Percentiles rank a stretch among this genome's conserved stretches.
phyloP scores from a whole-genome alignment of 2,113 vertebrate species.

The Haplochromis burtoni region DNA sequence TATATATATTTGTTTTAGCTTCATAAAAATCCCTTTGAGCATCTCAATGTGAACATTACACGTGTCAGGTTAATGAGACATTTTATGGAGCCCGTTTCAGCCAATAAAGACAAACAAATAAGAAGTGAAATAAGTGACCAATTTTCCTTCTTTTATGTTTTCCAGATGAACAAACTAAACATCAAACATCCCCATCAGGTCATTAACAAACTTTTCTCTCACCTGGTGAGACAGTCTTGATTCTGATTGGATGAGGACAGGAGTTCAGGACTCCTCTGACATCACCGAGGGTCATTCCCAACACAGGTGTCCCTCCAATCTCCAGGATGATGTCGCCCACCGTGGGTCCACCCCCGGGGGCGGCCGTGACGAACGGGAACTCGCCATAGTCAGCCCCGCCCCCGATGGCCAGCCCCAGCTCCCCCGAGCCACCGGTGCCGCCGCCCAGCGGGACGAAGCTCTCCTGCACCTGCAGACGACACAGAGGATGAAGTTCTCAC shows the following conservation, averaged over 20 bases:
- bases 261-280: conserved; percentile 75
- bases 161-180: not conserved
- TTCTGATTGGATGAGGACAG: conserved; percentile 76
- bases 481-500: not conserved
- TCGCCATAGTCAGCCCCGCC: conserved; percentile 77
- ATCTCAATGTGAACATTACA: fast-evolving
- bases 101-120: not conserved
- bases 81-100: not conserved
- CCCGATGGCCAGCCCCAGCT: conserved; percentile 71
- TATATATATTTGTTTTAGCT: not conserved
- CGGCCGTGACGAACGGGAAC: conserved; percentile 73
- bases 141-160: not conserved
- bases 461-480: conserved; percentile 67
- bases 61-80: not conserved
- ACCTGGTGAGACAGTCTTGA: conserved; percentile 77
- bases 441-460: conserved; percentile 71
- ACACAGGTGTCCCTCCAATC: conserved; percentile 72
- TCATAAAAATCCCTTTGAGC: not conserved
- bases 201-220: not conserved
- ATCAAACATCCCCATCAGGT: not conserved
- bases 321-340: conserved; percentile 74
- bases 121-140: not conserved
- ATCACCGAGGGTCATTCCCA: conserved; percentile 76
- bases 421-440: conserved; percentile 61
- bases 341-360: conserved; percentile 68